phyloP scores from a whole-genome alignment of 2,888 invertebrate genomes.

The Torymus auratus region DNA sequence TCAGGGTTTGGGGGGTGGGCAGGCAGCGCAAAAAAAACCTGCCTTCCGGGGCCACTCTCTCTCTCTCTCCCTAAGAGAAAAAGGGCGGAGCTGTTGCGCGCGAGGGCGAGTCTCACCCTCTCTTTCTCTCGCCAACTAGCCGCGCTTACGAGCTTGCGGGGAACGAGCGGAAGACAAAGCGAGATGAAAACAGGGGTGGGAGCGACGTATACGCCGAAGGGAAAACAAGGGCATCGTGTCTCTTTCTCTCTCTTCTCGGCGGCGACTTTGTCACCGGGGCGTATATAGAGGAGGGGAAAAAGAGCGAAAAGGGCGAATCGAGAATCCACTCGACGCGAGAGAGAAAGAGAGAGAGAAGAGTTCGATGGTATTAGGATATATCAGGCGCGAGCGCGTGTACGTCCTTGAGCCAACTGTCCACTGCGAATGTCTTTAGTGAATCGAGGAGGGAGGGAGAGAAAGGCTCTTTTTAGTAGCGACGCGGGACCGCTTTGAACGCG shows the following conservation, averaged over 20 bases:
- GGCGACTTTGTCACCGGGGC: too few relatives aligned
- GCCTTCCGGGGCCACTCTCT: not conserved
- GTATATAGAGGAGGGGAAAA: not conserved
- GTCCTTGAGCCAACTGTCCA: conserved; percentile 14
- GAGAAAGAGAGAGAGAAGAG: conserved; percentile 3
- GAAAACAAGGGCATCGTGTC: conserved; percentile 48
- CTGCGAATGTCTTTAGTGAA: too few relatives aligned
- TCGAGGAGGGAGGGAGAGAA: not conserved
- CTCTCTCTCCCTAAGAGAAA: not conserved
- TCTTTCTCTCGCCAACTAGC: conserved; percentile 41
- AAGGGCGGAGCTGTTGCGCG: conserved; percentile 36
- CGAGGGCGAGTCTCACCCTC: not conserved
- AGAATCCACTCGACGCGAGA: conserved; percentile 27
- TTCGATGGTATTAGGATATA: conserved; percentile 27
- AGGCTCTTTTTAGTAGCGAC: conserved; percentile 23
- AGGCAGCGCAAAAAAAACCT: conserved; percentile 29
- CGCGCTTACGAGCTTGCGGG: conserved; percentile 1
- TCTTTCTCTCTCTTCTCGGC: not conserved
- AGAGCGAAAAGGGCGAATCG: conserved; percentile 8
- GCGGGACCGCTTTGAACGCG: not conserved
- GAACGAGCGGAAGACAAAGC: conserved; percentile 24
- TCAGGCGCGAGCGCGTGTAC: too few relatives aligned
- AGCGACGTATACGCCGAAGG: conserved; percentile 18
- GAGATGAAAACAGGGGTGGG: conserved; percentile 7
- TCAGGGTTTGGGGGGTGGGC: too few relatives aligned